phyloP scores from a whole-genome alignment of 1,140 invertebrate genomes.

The Dendroctonus valens region DNA sequence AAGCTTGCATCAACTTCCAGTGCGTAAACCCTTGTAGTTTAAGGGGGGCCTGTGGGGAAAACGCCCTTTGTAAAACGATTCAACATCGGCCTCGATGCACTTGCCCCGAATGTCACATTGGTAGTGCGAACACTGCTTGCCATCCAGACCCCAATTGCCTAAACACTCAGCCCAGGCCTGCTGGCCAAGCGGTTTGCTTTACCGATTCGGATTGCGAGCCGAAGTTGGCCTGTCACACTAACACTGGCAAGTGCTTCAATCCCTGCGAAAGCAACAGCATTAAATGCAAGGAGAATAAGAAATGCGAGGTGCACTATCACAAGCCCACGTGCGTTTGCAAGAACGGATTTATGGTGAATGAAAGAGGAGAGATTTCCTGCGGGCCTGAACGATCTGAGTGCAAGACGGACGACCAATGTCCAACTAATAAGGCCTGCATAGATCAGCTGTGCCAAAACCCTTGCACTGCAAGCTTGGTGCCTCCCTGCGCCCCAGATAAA shows the following conservation, averaged over 20 bases:
- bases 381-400: conserved; percentile 77
- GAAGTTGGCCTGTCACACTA: conserved; percentile 67
- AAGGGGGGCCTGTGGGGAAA: conserved; percentile 82
- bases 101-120: conserved; percentile 83
- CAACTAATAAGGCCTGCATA: conserved; percentile 79
- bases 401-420: conserved; percentile 77
- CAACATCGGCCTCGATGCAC: conserved; percentile 80
- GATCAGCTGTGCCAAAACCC: conserved; percentile 81
- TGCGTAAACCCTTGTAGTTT: conserved; percentile 88
- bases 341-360: conserved; percentile 81
- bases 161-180: conserved; percentile 53
- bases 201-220: conserved; percentile 72
- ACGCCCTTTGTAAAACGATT: conserved; percentile 82
- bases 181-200: conserved; percentile 58
- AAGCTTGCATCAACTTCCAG: conserved; percentile 82
- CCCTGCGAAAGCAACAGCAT: conserved; percentile 66
- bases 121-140: conserved; percentile 74
- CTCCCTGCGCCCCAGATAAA: conserved; percentile 73
- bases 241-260: conserved; percentile 71
- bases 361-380: conserved; percentile 78
- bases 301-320: conserved; percentile 84
- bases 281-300: conserved; percentile 75
- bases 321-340: conserved; percentile 84
- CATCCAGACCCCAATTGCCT: conserved; percentile 73
- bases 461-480: conserved; percentile 62